These are phyloP conservation scores for Stenichneumon culpator DNA, from an alignment of 2,888 invertebrate genomes.

Conservation along the genomic window DNA sequence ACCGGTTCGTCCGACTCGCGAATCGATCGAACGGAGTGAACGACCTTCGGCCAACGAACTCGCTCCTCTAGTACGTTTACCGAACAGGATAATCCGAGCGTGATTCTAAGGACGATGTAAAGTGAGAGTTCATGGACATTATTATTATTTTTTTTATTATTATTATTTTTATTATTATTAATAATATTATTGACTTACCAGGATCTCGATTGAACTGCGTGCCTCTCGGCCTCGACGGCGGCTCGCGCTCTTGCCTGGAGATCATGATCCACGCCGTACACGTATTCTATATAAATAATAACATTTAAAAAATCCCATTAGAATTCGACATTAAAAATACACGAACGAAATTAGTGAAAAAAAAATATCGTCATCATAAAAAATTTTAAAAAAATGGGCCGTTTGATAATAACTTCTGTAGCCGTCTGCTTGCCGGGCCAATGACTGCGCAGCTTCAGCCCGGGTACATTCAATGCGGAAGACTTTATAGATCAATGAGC, in stretches of 20 bases:
- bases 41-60: slow-evolving; percentile 24
- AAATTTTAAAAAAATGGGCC: neutral
- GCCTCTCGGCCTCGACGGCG: slow-evolving; percentile 83
- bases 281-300: slow-evolving; percentile 81
- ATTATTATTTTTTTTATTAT: slow-evolving; percentile 4
- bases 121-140: slow-evolving; percentile 23
- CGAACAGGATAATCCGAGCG: neutral
- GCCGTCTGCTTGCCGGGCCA: neutral
- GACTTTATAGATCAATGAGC: neutral
- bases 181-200: slow-evolving; percentile 73
- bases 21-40: slow-evolving; percentile 25
- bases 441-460: neutral
- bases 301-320: slow-evolving; percentile 17
- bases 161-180: slow-evolving; percentile 60
- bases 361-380: neutral
- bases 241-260: slow-evolving; percentile 83
- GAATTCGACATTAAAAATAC: neutral
- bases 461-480: neutral
- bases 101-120: slow-evolving; percentile 18
- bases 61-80: neutral
- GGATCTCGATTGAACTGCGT: slow-evolving; percentile 77
- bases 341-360: neutral
- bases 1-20: neutral
- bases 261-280: slow-evolving; percentile 83
- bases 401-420: neutral